Evolutionary conservation across 2,888 invertebrate species (phyloP).

Genomic region (Pycnomerus fuliginosus): DNA sequence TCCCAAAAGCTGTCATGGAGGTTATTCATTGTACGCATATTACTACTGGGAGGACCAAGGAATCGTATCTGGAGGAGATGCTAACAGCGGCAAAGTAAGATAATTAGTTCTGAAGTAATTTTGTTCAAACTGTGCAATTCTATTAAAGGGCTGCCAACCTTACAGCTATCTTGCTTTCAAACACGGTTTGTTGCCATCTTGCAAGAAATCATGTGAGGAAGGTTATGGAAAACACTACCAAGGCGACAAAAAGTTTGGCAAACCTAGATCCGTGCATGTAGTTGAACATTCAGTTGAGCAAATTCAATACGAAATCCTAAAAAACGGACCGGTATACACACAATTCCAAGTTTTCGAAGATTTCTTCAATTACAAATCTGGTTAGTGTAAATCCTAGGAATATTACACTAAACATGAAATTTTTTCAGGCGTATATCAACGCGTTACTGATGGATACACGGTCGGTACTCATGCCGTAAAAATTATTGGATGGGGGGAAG

Average conservation of each 20-base stretch:
- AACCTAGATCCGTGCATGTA: conserved; percentile 49
- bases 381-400: conserved; percentile 56
- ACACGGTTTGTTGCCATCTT: conserved; percentile 2
- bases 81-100: conserved; percentile 8
- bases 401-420: background rate
- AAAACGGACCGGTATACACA: conserved; percentile 81
- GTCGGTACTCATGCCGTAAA: conserved; percentile 86
- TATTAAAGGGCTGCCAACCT: conserved; percentile 10
- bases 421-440: conserved; percentile 65
- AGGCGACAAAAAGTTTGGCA: conserved; percentile 58
- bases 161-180: conserved; percentile 6
- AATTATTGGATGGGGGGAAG: conserved; percentile 85
- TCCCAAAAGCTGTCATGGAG: conserved; percentile 5
- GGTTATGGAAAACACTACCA: conserved; percentile 3
- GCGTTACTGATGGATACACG: conserved; percentile 66
- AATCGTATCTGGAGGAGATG: conserved; percentile 15
- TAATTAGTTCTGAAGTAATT: background rate
- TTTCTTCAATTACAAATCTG: conserved; percentile 75
- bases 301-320: conserved; percentile 77
- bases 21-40: conserved; percentile 6
- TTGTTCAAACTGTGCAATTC: background rate
- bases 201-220: conserved; percentile 4
- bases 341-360: conserved; percentile 82
- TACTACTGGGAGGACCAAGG: conserved; percentile 3
- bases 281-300: conserved; percentile 59